Percentiles rank a stretch among this genome's conserved stretches.
Evolutionary conservation across 2,113 vertebrate species (phyloP).

Genomic region (Strix uralensis): DNA sequence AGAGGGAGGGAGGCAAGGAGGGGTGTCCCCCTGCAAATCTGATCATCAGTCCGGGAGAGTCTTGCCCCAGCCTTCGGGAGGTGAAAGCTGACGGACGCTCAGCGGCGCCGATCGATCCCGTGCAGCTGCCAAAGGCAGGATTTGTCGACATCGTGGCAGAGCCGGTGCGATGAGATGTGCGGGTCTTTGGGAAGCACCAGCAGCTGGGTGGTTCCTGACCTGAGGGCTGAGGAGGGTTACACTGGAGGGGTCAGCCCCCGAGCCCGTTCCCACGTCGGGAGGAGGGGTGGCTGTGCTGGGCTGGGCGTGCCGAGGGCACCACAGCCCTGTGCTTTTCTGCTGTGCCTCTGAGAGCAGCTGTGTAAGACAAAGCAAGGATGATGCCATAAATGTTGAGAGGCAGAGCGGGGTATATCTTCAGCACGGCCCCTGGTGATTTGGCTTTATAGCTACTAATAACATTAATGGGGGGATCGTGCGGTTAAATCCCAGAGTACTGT

Average conservation of each 20-base stretch:
- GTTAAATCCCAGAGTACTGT: neutral
- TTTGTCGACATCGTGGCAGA: fast-evolving
- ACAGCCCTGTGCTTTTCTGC: neutral
- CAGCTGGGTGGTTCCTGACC: neutral
- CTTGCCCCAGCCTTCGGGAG: neutral
- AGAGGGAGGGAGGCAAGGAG: neutral
- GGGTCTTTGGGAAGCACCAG: neutral
- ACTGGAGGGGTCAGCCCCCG: fast-evolving
- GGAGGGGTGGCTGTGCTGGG: neutral
- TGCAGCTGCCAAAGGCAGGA: neutral
- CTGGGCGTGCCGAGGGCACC: neutral
- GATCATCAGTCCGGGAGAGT: neutral
- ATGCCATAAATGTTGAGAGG: neutral
- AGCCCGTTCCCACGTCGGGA: neutral
- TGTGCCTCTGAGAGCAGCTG: neutral
- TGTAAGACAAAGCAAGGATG: neutral
- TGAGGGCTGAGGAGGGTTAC: neutral
- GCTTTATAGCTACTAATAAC: neutral
- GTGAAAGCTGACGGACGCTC: fast-evolving
- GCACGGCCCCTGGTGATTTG: neutral
- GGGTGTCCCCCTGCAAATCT: neutral
- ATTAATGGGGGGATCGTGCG: neutral
- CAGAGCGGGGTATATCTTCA: neutral
- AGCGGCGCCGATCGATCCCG: fast-evolving
- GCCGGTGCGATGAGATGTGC: fast-evolving